Evolutionary conservation across 2,888 invertebrate genomes (phyloP).

Genomic region (Antitype chi): DNA sequence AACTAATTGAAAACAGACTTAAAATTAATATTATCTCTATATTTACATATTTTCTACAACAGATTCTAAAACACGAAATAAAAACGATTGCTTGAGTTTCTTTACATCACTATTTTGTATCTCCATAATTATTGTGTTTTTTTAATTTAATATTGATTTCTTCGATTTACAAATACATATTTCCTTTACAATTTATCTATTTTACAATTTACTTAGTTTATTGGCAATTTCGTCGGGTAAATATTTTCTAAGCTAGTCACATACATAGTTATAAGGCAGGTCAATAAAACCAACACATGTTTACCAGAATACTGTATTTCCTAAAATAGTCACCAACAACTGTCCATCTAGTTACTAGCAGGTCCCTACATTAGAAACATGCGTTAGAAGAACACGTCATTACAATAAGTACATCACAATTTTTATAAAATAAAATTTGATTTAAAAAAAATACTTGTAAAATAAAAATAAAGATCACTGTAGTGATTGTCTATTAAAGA

Average conservation of each 20-base stretch:
- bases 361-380: conserved; percentile 86
- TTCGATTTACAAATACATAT: conserved; percentile 29
- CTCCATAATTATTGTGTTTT: conserved; percentile 10
- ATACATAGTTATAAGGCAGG: conserved; percentile 58
- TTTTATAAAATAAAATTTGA: conserved; percentile 67
- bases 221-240: conserved; percentile 50
- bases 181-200: conserved; percentile 42
- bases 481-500: conserved; percentile 72
- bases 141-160: conserved; percentile 12
- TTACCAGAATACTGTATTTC: conserved; percentile 87
- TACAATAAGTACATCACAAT: conserved; percentile 80
- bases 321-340: conserved; percentile 82
- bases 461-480: conserved; percentile 69
- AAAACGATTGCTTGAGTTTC: conserved; percentile 49
- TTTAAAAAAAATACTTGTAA: conserved; percentile 63
- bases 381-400: conserved; percentile 77
- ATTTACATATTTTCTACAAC: conserved; percentile 50
- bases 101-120: conserved; percentile 37
- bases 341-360: conserved; percentile 80
- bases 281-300: conserved; percentile 63
- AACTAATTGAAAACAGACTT: conserved; percentile 26
- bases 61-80: conserved; percentile 45
- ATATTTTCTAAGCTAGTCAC: conserved; percentile 53
- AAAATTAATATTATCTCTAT: conserved; percentile 44
- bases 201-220: conserved; percentile 41